These are phyloP conservation scores for Olivierus martensii DNA, from an alignment of 1,140 invertebrate species.

Conservation along the genomic window DNA sequence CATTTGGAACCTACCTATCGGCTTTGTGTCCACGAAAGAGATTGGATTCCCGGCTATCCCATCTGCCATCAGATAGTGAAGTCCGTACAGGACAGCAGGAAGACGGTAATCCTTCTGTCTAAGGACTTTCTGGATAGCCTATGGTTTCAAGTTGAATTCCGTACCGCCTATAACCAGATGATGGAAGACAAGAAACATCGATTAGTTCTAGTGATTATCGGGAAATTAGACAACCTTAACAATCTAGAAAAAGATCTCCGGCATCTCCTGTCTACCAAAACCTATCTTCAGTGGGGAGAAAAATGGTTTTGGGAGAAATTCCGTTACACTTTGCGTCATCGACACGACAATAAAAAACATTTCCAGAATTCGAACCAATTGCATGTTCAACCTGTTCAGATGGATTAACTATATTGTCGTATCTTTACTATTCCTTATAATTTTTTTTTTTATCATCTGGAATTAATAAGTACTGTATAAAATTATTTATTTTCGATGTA, in stretches of 20 bases:
- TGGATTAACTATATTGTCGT: too few species aligned
- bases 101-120: slow-evolving; percentile 79
- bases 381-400: too few species aligned
- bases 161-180: slow-evolving; percentile 46
- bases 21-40: slow-evolving; percentile 73
- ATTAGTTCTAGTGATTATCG: slow-evolving; percentile 69
- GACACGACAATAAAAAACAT: background rate
- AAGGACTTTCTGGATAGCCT: slow-evolving; percentile 85
- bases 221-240: slow-evolving; percentile 37
- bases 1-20: slow-evolving; percentile 44
- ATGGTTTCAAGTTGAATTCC: slow-evolving; percentile 82
- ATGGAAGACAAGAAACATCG: slow-evolving; percentile 19
- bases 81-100: slow-evolving; percentile 71
- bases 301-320: slow-evolving; percentile 28
- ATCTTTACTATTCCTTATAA: too few species aligned
- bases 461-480: too few species aligned
- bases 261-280: slow-evolving; percentile 26
- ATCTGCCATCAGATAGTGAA: slow-evolving; percentile 75
- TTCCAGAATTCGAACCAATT: background rate
- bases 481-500: too few species aligned
- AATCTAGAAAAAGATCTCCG: slow-evolving; percentile 25
- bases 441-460: too few species aligned
- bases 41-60: slow-evolving; percentile 64
- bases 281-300: slow-evolving; percentile 32
- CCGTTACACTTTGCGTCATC: slow-evolving; percentile 25